Base-by-base conservation (phyloP, 2,113 vertebrate species). In the Hypanus sabinus region DNA sequence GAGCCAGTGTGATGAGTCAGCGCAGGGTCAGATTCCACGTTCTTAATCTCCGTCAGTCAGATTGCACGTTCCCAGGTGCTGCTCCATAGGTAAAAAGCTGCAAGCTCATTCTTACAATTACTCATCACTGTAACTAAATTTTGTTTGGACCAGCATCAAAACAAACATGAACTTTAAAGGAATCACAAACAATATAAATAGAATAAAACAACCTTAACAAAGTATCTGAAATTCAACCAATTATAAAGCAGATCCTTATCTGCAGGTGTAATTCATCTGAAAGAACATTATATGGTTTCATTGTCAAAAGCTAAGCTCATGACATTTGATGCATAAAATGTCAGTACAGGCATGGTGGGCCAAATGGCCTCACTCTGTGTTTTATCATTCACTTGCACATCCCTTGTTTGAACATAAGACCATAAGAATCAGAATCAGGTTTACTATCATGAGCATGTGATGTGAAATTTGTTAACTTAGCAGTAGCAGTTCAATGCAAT, bases 231-330 rank as follows among this genome's bases (percentile, higher is more conserved):
- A 33, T 88, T n/a, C 11, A 33, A 90, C 62, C 60, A 14, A 36
- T 90, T n/a, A 16, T 90, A 90, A 68, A 33, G 7, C 20, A 33
- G 60, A 90, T 90, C 30, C 33, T 90, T 90, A 90, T 90, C 85
- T 65, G 60, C 85, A 68, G 30, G n/a, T 90, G 14, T 8, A 65
- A 20, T 0, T 30, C 16, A 18, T 33, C 30, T 90, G 85, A 90
- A 90, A 68, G 24, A 90, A 65, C 4, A 5, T 11, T 65, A 57
- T 8, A 2, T 65, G 85, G 5, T n/a, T 30, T 14, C 65, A 65
- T n/a, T 62, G 62, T 85, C 80, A 85, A 85, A 27, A 24, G 71
- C 71, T 22, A 3, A 20, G 0, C 71, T 73, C 20, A 24, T 73
- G 71, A 24, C 71, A 73, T 73, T 16, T 22, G 5, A 20, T 20